phyloP scores from a whole-genome alignment of 2,797 vertebrate genomes.

The Harpagifer antarcticus region DNA sequence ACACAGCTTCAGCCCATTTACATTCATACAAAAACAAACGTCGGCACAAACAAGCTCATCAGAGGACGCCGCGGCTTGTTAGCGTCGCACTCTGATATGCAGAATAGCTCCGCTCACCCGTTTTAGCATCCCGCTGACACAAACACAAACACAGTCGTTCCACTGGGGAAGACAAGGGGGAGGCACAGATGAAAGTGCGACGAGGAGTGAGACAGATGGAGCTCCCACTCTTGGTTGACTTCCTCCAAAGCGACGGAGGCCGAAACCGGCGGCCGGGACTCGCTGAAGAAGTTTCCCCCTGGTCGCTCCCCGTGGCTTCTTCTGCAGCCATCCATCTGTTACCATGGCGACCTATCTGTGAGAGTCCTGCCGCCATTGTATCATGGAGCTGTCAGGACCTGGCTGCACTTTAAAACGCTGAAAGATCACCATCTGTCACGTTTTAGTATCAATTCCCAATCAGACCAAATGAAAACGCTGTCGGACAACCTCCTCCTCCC shows the following conservation, averaged over 20 bases:
- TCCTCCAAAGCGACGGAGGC: constrained; percentile 56
- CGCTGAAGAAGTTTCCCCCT: constrained; percentile 43
- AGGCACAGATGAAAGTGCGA: constrained; percentile 58
- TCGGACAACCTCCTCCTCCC: too few species aligned
- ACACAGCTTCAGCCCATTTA: constrained; percentile 52
- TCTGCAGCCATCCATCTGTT: constrained; percentile 71
- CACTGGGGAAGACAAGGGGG: constrained; percentile 9
- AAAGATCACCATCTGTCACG: constrained; percentile 68
- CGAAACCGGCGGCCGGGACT: constrained; percentile 54
- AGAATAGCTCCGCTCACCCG: constrained; percentile 68
- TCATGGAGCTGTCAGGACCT: constrained; percentile 58
- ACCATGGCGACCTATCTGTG: constrained; percentile 59
- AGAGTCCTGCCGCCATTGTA: constrained; percentile 59
- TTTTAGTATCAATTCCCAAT: neutral
- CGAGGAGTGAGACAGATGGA: constrained; percentile 75
- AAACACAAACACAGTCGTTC: constrained; percentile 68
- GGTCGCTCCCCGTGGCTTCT: constrained; percentile 43
- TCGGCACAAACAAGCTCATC: constrained; percentile 78
- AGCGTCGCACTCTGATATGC: constrained; percentile 68
- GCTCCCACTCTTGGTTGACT: constrained; percentile 69
- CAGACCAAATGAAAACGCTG: too few species aligned
- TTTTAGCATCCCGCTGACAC: constrained; percentile 70
- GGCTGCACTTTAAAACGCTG: constrained; percentile 55
- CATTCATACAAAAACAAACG: constrained; percentile 67
- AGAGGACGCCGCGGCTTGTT: constrained; percentile 75